phyloP scores from a whole-genome alignment of 2,888 invertebrate genomes.

The Amphipyra berbera region DNA sequence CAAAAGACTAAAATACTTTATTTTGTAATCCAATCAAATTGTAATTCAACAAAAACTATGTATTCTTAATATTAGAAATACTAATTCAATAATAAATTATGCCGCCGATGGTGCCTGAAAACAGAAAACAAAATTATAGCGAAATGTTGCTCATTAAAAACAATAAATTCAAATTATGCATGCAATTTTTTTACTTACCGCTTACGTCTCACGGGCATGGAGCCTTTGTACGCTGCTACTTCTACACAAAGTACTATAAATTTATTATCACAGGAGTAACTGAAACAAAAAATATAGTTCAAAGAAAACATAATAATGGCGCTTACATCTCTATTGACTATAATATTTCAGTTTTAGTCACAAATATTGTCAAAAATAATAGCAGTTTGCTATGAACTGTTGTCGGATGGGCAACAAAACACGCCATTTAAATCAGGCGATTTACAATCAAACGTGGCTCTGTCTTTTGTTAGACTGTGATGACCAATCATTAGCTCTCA shows the following conservation, averaged over 20 bases:
- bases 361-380: no score
- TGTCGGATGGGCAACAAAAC: no score
- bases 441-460: no score
- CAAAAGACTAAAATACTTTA: not conserved
- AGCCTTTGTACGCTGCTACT: constrained; percentile 32
- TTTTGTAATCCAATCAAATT: constrained; percentile 5
- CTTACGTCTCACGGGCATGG: constrained; percentile 8
- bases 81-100: constrained; percentile 18
- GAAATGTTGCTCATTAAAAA: not conserved
- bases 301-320: no score
- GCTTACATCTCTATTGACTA: no score
- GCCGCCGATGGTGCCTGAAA: constrained; percentile 36
- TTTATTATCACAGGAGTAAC: constrained; percentile 76
- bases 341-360: no score
- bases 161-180: not conserved
- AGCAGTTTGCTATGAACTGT: no score
- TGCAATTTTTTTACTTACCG: constrained; percentile 13
- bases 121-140: not conserved
- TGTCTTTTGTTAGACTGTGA: no score
- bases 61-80: constrained; percentile 13
- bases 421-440: no score
- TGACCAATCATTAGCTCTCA: no score
- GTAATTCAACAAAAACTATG: constrained; percentile 2
- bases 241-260: constrained; percentile 82
- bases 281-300: constrained; percentile 60